These are phyloP conservation scores for Macrochelys suwanniensis DNA, from an alignment of 2,797 vertebrate species.

Conservation along the genomic window DNA sequence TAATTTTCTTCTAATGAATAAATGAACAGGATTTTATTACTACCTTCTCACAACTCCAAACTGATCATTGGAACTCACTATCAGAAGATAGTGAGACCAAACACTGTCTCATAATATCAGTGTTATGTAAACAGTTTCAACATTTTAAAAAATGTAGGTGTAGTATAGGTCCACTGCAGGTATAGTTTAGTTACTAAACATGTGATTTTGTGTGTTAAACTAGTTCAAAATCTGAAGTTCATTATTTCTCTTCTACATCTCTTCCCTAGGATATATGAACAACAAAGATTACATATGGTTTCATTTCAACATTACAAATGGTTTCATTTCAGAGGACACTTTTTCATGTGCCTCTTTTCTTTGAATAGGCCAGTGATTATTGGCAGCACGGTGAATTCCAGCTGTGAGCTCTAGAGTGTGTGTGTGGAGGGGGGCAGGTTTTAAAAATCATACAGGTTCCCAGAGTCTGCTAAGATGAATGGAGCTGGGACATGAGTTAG, in stretches of 20 bases:
- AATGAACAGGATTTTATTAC: background rate
- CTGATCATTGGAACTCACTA: too few species aligned
- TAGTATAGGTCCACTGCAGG: background rate
- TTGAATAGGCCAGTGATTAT: background rate
- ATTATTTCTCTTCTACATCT: background rate
- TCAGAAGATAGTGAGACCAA: too few species aligned
- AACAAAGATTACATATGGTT: background rate
- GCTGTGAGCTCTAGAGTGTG: background rate
- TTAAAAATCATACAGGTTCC: background rate
- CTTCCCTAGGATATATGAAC: background rate
- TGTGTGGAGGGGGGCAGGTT: background rate
- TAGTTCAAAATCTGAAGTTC: background rate
- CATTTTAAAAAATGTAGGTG: background rate
- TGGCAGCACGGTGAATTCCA: background rate
- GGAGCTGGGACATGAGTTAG: background rate
- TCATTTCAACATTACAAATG: background rate
- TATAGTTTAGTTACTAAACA: background rate
- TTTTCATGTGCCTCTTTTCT: background rate
- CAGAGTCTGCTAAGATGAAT: background rate
- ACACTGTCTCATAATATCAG: too few species aligned
- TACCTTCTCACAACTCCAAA: background rate
- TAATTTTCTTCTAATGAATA: background rate
- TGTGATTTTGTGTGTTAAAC: background rate
- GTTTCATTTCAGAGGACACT: background rate
- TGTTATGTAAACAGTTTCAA: too few species aligned